Conservation (phyloP, 2,888 invertebrate species). For the Ophioninae sp. region DNA sequence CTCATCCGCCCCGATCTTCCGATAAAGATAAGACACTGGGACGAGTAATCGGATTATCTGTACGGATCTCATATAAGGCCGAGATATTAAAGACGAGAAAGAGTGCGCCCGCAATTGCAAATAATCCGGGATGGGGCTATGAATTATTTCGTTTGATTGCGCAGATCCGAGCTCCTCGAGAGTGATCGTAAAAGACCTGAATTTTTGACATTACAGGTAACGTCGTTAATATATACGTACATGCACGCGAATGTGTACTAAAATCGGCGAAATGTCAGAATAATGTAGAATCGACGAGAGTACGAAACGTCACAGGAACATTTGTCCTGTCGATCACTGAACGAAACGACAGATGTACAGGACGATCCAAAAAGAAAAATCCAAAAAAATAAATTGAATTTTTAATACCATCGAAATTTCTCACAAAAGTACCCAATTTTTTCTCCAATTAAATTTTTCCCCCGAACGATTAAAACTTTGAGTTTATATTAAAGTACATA, state of each 20-base stretch:
- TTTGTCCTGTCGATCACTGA: conserved; percentile 56
- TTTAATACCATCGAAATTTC: too few species aligned
- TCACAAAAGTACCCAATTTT: too few species aligned
- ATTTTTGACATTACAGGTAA: conserved; percentile 35
- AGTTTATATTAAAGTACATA: too few species aligned
- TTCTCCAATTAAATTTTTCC: too few species aligned
- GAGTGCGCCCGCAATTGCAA: conserved; percentile 2
- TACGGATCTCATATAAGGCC: conserved; percentile 16
- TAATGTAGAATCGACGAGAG: conserved; percentile 7
- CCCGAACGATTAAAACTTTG: too few species aligned
- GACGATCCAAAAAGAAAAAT: too few species aligned
- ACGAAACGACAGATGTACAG: neutral
- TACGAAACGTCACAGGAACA: conserved; percentile 28
- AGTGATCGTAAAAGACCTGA: conserved; percentile 33
- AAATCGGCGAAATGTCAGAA: conserved; percentile 16
- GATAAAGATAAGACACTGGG: conserved; percentile 40
- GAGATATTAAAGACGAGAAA: neutral
- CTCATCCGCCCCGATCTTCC: neutral
- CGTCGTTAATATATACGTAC: neutral
- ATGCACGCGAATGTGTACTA: neutral
- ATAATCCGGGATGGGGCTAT: conserved; percentile 14
- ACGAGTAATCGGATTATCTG: conserved; percentile 50
- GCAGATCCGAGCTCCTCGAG: neutral
- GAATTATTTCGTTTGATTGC: conserved; percentile 39
- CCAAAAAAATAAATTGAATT: too few species aligned